Evolutionary conservation across 1,140 invertebrate species (phyloP).

Genomic region (Magallana gigas): DNA sequence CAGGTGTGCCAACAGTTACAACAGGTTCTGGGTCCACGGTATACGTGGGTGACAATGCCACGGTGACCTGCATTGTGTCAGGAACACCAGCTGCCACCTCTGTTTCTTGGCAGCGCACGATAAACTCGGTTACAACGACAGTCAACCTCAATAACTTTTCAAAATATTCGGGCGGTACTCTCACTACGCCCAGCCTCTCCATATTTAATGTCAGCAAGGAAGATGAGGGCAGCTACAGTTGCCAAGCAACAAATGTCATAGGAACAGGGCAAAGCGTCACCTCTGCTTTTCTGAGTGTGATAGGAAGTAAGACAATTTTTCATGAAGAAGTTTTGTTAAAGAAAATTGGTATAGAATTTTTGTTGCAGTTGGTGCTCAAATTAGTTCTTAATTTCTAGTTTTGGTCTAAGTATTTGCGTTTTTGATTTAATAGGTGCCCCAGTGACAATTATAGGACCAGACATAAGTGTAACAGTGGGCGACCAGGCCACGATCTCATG

Average conservation of each 20-base stretch:
- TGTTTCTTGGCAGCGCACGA: slow-evolving; percentile 46
- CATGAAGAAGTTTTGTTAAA: not conserved
- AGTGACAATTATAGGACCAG: slow-evolving; percentile 6
- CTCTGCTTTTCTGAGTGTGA: slow-evolving; percentile 35
- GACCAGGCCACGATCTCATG: slow-evolving; percentile 33
- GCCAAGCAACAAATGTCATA: slow-evolving; percentile 44
- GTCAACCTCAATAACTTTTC: slow-evolving; percentile 15
- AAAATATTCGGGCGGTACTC: slow-evolving; percentile 40
- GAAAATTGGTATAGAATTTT: not conserved
- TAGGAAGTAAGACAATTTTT: slow-evolving; percentile 44
- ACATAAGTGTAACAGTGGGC: slow-evolving; percentile 22
- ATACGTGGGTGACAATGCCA: slow-evolving; percentile 36
- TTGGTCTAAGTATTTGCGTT: not conserved
- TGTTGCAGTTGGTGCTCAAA: not conserved
- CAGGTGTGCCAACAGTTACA: slow-evolving; percentile 45
- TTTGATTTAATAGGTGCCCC: slow-evolving; percentile 40
- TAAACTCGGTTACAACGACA: slow-evolving; percentile 9
- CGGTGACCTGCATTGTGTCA: slow-evolving; percentile 45
- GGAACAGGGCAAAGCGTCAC: slow-evolving; percentile 47
- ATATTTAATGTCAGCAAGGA: slow-evolving; percentile 32
- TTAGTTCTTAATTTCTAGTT: no score
- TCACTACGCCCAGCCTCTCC: slow-evolving; percentile 31
- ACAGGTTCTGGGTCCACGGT: slow-evolving; percentile 43
- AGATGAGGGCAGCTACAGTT: slow-evolving; percentile 49
- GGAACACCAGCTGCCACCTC: slow-evolving; percentile 32